These are phyloP conservation scores for Pollenia griseotomentosa DNA, from an alignment of 2,888 invertebrate species.

Conservation along the genomic window DNA sequence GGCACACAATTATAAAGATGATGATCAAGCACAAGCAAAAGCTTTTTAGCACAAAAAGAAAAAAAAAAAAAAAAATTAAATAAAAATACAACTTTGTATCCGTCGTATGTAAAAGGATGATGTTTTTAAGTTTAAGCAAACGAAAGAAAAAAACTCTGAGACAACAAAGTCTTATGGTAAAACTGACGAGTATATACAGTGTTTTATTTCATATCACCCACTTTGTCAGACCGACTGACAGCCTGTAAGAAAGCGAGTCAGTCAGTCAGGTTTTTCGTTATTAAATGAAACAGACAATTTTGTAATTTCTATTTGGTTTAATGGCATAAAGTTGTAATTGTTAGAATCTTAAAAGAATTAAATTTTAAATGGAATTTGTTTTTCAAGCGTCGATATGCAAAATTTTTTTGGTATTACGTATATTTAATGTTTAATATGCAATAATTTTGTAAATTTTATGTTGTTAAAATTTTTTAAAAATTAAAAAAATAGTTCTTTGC, in stretches of 20 bases:
- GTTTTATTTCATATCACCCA: slow-evolving; percentile 38
- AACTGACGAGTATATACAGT: slow-evolving; percentile 13
- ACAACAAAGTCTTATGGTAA: slow-evolving; percentile 29
- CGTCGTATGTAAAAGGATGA: slow-evolving; percentile 1
- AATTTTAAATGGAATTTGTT: neutral
- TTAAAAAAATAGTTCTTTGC: neutral
- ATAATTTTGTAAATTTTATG: too few relatives aligned
- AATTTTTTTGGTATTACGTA: neutral
- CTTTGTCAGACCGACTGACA: slow-evolving; percentile 24
- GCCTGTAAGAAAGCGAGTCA: neutral
- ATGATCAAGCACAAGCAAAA: slow-evolving; percentile 42
- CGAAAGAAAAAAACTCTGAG: slow-evolving; percentile 6
- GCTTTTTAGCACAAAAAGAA: slow-evolving; percentile 1
- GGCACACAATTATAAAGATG: slow-evolving; percentile 41
- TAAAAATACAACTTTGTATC: neutral
- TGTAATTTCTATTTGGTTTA: slow-evolving; percentile 32
- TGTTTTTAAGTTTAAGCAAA: slow-evolving; percentile 15
- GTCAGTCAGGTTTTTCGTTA: slow-evolving; percentile 23
- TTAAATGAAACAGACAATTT: slow-evolving; percentile 26
- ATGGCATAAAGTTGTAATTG: neutral
- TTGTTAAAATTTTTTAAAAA: too few relatives aligned
- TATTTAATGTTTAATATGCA: too few relatives aligned
- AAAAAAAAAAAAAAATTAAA: neutral
- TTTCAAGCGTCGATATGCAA: neutral
- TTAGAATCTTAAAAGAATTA: slow-evolving; percentile 32